Evolutionary conservation across 2,888 invertebrate species (phyloP), one percentile per base, ranked within the genome.

Genomic region (Phrixothrix hirtus): DNA sequence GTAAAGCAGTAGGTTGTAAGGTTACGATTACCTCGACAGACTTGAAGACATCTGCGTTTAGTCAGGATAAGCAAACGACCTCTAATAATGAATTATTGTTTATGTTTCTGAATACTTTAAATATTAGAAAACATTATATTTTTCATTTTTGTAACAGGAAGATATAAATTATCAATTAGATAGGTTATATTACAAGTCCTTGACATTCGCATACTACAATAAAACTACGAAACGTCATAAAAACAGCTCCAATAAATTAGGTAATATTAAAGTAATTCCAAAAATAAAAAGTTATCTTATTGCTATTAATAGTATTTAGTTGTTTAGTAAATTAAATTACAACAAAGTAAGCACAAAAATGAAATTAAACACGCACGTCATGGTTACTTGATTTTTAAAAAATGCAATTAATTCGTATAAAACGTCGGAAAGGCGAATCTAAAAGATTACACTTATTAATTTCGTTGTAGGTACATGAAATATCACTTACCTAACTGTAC

Each of bases 1-100:
- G 41, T 49, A 58, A 49, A 45, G 34, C 48, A 46, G 58, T 58
- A 52, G 55, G 58, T 52, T 55, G 58, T 55, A 52, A 55, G 55
- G 52, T 55, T 58, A 55, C 49, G 36, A 58, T 42, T 45, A 50
- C 43, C 47, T 45, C 49, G 42, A 46, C 58, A 52, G 44, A 57
- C 51, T 54, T 52, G 48, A 52, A 34, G 46, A 42, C 43, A 46
- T 48, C 37, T 39, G 16, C 26, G 26, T 9, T 27, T 31, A 12
- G 12, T 31, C 7, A 13, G 10, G 15, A 10, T 14, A 14, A 9
- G 15, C 12, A 31, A 4, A 34, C 9, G 34, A 34, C 34, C 34
- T 34, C 34, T 34, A 12, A n/a, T 12, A 31, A 31, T 31, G 5
- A 36, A 38, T 13, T 26, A 25, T 38, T 38, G 9, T 31, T 31